Conservation (phyloP, 2,888 invertebrate species). For the Dicyrtoma fusca region DNA sequence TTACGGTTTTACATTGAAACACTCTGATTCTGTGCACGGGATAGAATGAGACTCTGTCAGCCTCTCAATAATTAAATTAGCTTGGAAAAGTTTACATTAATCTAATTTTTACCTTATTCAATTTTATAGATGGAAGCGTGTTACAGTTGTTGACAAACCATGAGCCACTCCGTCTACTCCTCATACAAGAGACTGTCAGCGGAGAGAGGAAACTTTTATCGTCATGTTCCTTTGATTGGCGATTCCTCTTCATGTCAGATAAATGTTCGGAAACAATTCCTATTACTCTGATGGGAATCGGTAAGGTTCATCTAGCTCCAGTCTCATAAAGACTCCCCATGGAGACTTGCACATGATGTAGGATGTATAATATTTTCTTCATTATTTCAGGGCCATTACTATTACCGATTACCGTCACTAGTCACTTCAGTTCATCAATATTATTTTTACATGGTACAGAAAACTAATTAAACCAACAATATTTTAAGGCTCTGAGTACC, state of each 20-base stretch:
- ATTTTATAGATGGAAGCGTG: conserved; percentile 38
- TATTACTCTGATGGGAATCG: conserved; percentile 49
- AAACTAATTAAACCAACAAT: conserved; percentile 1
- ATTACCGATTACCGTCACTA: no score
- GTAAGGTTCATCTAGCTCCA: conserved; percentile 30
- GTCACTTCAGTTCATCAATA: no score
- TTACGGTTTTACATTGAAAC: background rate
- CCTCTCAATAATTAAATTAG: no score
- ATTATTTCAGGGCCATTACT: no score
- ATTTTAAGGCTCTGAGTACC: conserved; percentile 40
- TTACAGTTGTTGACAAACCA: conserved; percentile 40
- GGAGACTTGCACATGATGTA: no score
- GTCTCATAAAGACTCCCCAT: no score
- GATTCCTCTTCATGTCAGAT: conserved; percentile 44
- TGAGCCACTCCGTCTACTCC: conserved; percentile 41
- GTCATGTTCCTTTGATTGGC: conserved; percentile 47
- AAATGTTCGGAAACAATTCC: conserved; percentile 39
- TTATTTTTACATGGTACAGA: background rate
- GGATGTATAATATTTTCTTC: no score
- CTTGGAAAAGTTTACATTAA: no score
- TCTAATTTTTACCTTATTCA: background rate
- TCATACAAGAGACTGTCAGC: conserved; percentile 39
- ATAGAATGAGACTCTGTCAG: background rate
- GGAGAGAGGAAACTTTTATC: conserved; percentile 32
- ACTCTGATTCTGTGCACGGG: no score